phyloP scores from a whole-genome alignment of 2,113 vertebrate species.

The Hippocampus zosterae region DNA sequence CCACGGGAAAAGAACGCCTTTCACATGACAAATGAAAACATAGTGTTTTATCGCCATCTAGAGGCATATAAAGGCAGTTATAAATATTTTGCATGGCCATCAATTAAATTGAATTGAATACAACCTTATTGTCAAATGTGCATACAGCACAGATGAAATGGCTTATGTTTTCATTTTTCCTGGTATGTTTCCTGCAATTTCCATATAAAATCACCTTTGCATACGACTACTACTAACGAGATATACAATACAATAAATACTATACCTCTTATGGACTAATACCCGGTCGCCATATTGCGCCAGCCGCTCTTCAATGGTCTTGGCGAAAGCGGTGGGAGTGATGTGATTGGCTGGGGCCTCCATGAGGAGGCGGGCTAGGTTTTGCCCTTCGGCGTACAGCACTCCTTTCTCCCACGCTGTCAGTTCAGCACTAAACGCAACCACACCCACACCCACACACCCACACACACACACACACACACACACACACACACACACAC shows the following conservation, averaged over 20 bases:
- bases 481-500: not conserved
- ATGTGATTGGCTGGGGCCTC: slow-evolving; percentile 91
- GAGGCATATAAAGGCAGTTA: no score
- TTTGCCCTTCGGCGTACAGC: slow-evolving; percentile 87
- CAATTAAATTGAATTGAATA: no score
- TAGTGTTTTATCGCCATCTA: no score
- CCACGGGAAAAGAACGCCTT: no score
- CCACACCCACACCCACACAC: not conserved
- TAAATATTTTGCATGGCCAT: no score
- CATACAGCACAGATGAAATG: not conserved
- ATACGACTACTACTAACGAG: not conserved
- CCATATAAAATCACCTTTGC: not conserved
- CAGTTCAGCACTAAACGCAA: slow-evolving; percentile 66
- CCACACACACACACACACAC: no score
- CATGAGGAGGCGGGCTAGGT: slow-evolving; percentile 89
- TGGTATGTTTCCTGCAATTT: not conserved
- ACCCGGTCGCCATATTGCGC: slow-evolving; percentile 70
- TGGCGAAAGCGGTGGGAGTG: slow-evolving; percentile 85
- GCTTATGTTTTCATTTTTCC: not conserved
- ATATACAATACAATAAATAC: slow-evolving; percentile 36
- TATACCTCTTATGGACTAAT: slow-evolving; percentile 79
- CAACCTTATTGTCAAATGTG: no score
- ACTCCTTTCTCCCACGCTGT: slow-evolving; percentile 84
- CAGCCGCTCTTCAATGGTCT: slow-evolving; percentile 81
- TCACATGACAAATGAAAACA: no score